phyloP scores from a whole-genome alignment of 2,888 invertebrate genomes.

The Parthenolecanium corni region DNA sequence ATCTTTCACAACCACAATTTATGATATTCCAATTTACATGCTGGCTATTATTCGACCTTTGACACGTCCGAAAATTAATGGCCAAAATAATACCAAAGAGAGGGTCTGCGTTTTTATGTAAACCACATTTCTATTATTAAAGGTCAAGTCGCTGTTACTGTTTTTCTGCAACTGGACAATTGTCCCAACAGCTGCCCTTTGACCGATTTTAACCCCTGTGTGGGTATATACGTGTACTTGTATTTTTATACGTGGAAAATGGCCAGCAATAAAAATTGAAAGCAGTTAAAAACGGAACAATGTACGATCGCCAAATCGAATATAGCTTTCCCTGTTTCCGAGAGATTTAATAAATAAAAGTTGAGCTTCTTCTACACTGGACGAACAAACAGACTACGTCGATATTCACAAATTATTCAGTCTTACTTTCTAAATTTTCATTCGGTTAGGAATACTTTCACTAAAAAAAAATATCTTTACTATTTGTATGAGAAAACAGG shows the following conservation, averaged over 20 bases:
- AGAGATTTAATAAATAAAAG: conserved; percentile 17
- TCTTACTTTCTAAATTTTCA: too few relatives aligned
- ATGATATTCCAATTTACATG: conserved; percentile 28
- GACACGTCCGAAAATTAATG: conserved; percentile 22
- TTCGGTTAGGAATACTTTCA: too few relatives aligned
- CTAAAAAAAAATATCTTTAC: too few relatives aligned
- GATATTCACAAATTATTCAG: too few relatives aligned
- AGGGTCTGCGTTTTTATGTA: conserved; percentile 21
- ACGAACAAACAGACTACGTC: too few relatives aligned
- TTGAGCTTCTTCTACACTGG: too few relatives aligned
- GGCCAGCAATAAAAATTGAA: conserved; percentile 20
- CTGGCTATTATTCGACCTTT: conserved; percentile 26
- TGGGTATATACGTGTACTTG: neutral
- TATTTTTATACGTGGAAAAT: neutral
- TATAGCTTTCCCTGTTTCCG: conserved; percentile 17
- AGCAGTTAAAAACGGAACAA: conserved; percentile 18
- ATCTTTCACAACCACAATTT: conserved; percentile 25
- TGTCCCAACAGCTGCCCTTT: conserved; percentile 23
- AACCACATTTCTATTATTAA: conserved; percentile 22
- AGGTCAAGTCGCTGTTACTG: conserved; percentile 24
- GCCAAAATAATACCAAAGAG: conserved; percentile 4
- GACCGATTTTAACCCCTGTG: conserved; percentile 17
- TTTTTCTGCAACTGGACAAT: conserved; percentile 20
- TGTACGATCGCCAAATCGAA: conserved; percentile 9
- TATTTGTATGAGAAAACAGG: too few relatives aligned